Conservation (phyloP, 2,888 invertebrate species). For the Scaptomyza tumidula region DNA sequence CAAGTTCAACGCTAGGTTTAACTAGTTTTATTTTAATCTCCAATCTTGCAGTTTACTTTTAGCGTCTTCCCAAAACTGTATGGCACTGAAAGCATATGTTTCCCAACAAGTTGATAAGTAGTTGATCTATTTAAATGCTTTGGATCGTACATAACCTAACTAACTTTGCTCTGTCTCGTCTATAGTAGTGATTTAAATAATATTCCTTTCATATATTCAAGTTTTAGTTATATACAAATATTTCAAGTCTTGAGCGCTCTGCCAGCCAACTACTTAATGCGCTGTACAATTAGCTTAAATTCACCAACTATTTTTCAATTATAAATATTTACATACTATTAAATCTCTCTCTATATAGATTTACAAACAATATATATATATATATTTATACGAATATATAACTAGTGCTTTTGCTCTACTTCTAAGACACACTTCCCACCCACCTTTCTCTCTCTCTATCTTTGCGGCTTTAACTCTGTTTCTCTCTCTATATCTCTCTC, state of each 20-base stretch:
- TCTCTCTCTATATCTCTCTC: conserved; percentile 18
- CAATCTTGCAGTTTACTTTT: conserved; percentile 31
- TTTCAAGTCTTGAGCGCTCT: conserved; percentile 76
- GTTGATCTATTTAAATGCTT: conserved; percentile 49
- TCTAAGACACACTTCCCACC: conserved; percentile 53
- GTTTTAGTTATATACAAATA: conserved; percentile 43
- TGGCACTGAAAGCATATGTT: conserved; percentile 34
- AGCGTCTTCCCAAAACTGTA: conserved; percentile 49
- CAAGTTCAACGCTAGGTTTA: conserved; percentile 61
- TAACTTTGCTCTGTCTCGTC: conserved; percentile 35
- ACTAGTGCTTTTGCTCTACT: conserved; percentile 74
- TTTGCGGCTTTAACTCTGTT: conserved; percentile 24
- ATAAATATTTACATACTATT: conserved; percentile 43
- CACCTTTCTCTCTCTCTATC: conserved; percentile 24
- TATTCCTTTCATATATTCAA: conserved; percentile 29
- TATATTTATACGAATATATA: conserved; percentile 43
- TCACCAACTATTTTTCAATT: conserved; percentile 40
- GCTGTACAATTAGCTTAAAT: conserved; percentile 75
- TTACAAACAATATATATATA: conserved; percentile 56
- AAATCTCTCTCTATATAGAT: conserved; percentile 39
- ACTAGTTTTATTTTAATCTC: conserved; percentile 43
- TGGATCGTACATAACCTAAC: conserved; percentile 49
- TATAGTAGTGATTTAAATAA: conserved; percentile 53
- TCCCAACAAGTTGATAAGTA: conserved; percentile 10
- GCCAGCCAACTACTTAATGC: conserved; percentile 75